Conservation (phyloP, 1,140 invertebrate species). For the Chrysoperla carnea region DNA sequence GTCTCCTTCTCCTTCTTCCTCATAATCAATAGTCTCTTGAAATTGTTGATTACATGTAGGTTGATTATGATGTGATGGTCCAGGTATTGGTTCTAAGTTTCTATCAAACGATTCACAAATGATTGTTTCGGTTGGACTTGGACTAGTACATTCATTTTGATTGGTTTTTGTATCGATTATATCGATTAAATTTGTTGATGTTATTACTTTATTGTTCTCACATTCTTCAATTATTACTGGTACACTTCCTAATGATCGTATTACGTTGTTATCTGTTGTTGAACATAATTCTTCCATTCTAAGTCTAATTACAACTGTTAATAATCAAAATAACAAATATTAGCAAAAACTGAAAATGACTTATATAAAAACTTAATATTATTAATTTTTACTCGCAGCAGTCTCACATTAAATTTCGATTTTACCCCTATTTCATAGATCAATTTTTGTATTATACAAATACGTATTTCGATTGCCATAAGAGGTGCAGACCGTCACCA, state of each 20-base stretch:
- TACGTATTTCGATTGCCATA: too few species aligned
- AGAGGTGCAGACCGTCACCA: too few species aligned
- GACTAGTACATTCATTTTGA: slow-evolving; percentile 21
- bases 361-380: too few species aligned
- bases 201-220: too few species aligned
- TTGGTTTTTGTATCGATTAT: slow-evolving; percentile 11
- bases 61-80: background rate
- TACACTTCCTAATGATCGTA: background rate
- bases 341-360: too few species aligned
- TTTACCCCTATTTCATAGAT: too few species aligned
- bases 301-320: background rate
- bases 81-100: slow-evolving; percentile 5
- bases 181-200: slow-evolving; percentile 6
- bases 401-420: too few species aligned
- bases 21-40: background rate
- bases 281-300: slow-evolving; percentile 23
- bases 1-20: too few species aligned
- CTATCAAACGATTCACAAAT: slow-evolving; percentile 15
- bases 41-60: slow-evolving; percentile 1
- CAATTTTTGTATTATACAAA: too few species aligned
- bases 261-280: slow-evolving; percentile 9
- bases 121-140: slow-evolving; percentile 22
- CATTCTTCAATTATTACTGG: too few species aligned
- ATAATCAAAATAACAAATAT: too few species aligned
- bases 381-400: too few species aligned